Conservation (phyloP, 2,113 vertebrate genomes). For the Elephantulus edwardii region DNA sequence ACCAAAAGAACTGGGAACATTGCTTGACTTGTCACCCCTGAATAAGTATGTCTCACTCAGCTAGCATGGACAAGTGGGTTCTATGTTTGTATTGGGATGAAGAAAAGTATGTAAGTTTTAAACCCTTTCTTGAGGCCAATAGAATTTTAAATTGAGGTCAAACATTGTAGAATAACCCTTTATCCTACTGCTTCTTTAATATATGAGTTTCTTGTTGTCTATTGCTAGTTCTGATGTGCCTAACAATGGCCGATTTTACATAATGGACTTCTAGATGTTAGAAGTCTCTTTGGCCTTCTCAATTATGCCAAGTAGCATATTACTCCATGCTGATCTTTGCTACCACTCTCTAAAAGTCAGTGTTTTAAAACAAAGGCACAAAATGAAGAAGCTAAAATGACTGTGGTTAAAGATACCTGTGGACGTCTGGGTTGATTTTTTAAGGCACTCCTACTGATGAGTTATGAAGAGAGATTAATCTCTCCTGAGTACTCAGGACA, state of each 20-base stretch:
- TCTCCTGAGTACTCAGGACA: not conserved
- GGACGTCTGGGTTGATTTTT: slow-evolving; percentile 34
- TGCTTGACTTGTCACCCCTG: too few species aligned
- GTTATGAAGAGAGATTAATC: slow-evolving; percentile 56
- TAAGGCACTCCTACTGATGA: slow-evolving; percentile 43
- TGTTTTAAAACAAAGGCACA: not conserved
- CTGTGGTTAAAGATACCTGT: not conserved
- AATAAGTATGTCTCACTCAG: not conserved
- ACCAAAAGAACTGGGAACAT: not conserved
- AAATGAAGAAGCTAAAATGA: not conserved
- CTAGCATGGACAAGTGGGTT: not conserved
- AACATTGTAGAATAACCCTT: not conserved
- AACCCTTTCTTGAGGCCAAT: not conserved
- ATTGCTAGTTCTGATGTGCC: not conserved
- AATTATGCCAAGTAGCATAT: not conserved
- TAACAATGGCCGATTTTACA: not conserved
- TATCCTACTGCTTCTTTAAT: not conserved
- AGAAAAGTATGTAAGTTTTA: not conserved
- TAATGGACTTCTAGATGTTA: not conserved
- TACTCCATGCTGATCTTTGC: not conserved
- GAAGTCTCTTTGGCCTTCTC: not conserved
- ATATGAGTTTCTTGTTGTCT: not conserved
- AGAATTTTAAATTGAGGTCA: slow-evolving; percentile 7
- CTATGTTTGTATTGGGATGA: not conserved
- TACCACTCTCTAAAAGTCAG: not conserved